Evolutionary conservation across 2,113 vertebrate genomes (phyloP).

Genomic region (Sceloporus undulatus): DNA sequence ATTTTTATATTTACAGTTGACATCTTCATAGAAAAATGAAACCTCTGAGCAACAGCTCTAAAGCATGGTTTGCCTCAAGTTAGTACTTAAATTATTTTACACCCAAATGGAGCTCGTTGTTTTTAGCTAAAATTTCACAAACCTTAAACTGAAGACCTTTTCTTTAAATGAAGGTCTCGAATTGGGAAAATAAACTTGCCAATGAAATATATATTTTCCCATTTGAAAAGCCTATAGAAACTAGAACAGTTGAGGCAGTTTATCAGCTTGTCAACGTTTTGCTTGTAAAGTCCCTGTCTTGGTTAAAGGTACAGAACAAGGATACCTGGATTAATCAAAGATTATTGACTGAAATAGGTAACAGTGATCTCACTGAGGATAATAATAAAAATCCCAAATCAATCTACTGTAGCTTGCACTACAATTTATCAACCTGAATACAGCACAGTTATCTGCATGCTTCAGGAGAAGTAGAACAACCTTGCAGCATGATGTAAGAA

Average conservation of each 20-base stretch:
- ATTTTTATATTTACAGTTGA: slow-evolving; percentile 86
- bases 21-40: slow-evolving; percentile 81
- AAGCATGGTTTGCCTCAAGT: slow-evolving; percentile 80
- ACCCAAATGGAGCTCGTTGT: slow-evolving; percentile 80
- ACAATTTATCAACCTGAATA: slow-evolving; percentile 82
- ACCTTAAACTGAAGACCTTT: slow-evolving; percentile 81
- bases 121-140: slow-evolving; percentile 85
- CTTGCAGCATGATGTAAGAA: slow-evolving; percentile 29
- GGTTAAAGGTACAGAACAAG: slow-evolving; percentile 61
- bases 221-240: slow-evolving; percentile 78
- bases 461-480: slow-evolving; percentile 55
- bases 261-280: slow-evolving; percentile 76
- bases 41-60: slow-evolving; percentile 75
- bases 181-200: slow-evolving; percentile 77
- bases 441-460: slow-evolving; percentile 75
- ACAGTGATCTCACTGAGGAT: slow-evolving; percentile 81
- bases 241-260: slow-evolving; percentile 73
- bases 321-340: slow-evolving; percentile 78
- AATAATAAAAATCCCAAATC: slow-evolving; percentile 87
- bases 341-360: slow-evolving; percentile 79
- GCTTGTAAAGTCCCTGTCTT: slow-evolving; percentile 68
- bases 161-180: slow-evolving; percentile 71
- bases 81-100: slow-evolving; percentile 81
- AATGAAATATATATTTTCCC: slow-evolving; percentile 77
- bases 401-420: slow-evolving; percentile 77